Base-by-base conservation (phyloP, 2,797 vertebrate genomes). In the Rhadinocentrus ornatus region DNA sequence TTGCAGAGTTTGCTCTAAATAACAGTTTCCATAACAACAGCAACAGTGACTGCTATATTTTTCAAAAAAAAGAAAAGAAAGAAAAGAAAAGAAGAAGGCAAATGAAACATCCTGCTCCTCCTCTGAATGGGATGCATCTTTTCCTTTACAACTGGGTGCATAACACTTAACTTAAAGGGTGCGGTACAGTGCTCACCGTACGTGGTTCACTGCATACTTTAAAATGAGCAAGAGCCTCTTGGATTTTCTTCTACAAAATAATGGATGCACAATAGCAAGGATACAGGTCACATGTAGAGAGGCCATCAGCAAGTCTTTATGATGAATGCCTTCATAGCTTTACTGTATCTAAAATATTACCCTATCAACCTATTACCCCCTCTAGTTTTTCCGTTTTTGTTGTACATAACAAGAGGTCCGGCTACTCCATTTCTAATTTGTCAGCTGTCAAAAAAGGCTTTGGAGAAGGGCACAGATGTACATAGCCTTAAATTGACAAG, bases 181-280 rank as follows among this genome's bases (percentile, higher is more conserved):
- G 29, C 54, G 12, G 54, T 22, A 48, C 16, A 62, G 32, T 39
- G 41, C 41, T 58, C 27, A 57, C 10, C 39, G 24, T 18, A 31
- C 37, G 31, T 58, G 24, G 39, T 37, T 29, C 15, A 37, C 37
- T 20, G 12, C 50, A 31, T 34, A 35, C 69, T 56, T 62, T 31
- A 62, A 26, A 59, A 26, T 18, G 9, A 50, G 11, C 18, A 20
- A 35, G 31, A 20, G 31, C 41, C 54, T 37, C 4, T 58, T 18
- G 31, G 44, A 65, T 32, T 24, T 37, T 31, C n/a, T 59, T 29
- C 55, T 59, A 58, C 58, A 61, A 16, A 56, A 56, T 57, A 52
- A 59, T 53, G 16, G 15, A 66, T 66, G 69, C 50, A 57, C 18
- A 57, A 24, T 12, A 71, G 69, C 2, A 48, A 63, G 55, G 24